Evolutionary conservation across 1,140 invertebrate genomes (phyloP).

Genomic region (Cotesia glomerata): DNA sequence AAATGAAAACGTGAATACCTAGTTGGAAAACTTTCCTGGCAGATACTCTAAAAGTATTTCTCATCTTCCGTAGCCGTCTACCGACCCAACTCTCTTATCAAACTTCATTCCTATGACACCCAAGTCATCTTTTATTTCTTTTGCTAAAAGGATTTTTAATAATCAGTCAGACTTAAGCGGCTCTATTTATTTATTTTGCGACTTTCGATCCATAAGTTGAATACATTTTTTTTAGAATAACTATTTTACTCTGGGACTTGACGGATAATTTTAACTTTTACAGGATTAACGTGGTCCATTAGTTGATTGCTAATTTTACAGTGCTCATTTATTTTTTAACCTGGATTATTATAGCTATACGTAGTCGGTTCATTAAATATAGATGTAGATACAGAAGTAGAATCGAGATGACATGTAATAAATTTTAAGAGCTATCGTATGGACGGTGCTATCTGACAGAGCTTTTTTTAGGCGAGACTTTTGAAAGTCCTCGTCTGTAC

Average conservation of each 20-base stretch:
- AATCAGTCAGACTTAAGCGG: not conserved
- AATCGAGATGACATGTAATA: not conserved
- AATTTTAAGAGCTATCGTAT: not conserved
- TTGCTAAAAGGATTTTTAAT: not conserved
- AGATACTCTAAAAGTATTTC: slow-evolving; percentile 2
- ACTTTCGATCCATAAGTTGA: too few species aligned
- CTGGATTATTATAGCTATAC: too few species aligned
- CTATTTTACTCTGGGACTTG: too few species aligned
- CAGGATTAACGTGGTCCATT: too few species aligned
- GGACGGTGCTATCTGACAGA: not conserved
- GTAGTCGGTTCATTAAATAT: too few species aligned
- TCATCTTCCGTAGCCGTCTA: not conserved
- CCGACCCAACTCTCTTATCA: not conserved
- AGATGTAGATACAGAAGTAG: too few species aligned
- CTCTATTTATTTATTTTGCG: not conserved
- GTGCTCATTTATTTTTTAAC: too few species aligned
- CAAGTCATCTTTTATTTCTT: not conserved
- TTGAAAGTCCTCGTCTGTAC: slow-evolving; percentile 11
- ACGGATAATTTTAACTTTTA: too few species aligned
- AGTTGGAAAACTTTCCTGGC: slow-evolving; percentile 12
- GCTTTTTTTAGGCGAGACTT: not conserved
- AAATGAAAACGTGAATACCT: slow-evolving; percentile 14
- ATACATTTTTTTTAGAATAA: too few species aligned
- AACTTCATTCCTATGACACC: not conserved
- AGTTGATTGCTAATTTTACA: too few species aligned